Evolutionary conservation across 2,113 vertebrate species (phyloP).

Genomic region (Laterallus jamaicensis): DNA sequence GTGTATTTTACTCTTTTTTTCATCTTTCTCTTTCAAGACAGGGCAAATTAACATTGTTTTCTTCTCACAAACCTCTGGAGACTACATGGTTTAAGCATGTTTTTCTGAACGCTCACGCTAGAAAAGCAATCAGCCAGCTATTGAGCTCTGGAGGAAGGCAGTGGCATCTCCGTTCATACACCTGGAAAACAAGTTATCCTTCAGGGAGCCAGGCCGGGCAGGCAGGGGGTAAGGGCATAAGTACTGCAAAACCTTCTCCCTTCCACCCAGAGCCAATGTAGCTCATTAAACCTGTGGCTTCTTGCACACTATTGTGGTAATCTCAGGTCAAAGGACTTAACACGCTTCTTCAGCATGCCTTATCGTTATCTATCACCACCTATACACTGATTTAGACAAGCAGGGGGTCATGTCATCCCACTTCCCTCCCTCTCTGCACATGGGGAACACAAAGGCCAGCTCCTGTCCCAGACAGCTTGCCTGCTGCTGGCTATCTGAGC

Average conservation of each 20-base stretch:
- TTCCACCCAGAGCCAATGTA: fast-evolving
- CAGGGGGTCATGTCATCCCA: background rate
- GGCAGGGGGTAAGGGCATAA: background rate
- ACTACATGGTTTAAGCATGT: background rate
- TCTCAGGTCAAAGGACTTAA: background rate
- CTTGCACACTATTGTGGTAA: fast-evolving
- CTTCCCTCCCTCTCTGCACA: background rate
- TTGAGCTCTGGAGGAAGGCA: background rate
- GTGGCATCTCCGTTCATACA: background rate
- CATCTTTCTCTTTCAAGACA: background rate
- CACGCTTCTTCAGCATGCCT: fast-evolving
- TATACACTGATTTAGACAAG: background rate
- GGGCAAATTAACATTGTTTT: slow-evolving; percentile 17
- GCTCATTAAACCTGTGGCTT: background rate
- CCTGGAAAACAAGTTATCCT: background rate
- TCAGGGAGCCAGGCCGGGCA: background rate
- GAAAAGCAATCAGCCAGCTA: background rate
- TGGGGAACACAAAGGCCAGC: background rate
- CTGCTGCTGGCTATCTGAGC: too few relatives aligned
- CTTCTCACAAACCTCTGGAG: background rate
- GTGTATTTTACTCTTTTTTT: background rate
- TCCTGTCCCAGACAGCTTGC: background rate
- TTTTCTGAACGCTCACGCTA: background rate
- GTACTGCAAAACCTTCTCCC: background rate
- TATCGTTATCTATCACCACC: background rate